Conservation (phyloP, 2,113 vertebrate species). For the Lanius ludovicianus region DNA sequence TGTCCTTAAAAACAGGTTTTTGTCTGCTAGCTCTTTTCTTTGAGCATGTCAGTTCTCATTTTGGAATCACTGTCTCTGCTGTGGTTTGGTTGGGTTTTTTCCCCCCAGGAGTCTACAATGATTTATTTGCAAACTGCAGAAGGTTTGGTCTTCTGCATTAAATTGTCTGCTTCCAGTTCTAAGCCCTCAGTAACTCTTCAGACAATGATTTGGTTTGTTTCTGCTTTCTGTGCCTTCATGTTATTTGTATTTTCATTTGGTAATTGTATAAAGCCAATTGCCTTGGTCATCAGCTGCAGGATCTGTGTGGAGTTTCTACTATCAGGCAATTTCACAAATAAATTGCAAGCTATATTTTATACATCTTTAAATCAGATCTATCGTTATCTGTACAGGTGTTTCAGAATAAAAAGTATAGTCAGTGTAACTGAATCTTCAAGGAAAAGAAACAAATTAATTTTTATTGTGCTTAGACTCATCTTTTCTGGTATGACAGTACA, state of each 20-base stretch:
- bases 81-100: background rate
- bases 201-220: slow-evolving; percentile 27
- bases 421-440: background rate
- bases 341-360: background rate
- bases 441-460: background rate
- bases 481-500: background rate
- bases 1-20: background rate
- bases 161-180: slow-evolving; percentile 5
- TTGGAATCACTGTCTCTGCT: background rate
- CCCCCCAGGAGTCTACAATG: background rate
- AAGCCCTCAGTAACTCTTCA: background rate
- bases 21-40: background rate
- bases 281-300: background rate
- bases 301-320: background rate
- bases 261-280: slow-evolving; percentile 5
- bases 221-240: background rate
- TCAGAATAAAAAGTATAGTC: background rate
- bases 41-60: background rate
- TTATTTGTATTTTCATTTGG: background rate
- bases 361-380: background rate
- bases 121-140: background rate
- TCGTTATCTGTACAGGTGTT: background rate
- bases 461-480: background rate
- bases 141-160: background rate
- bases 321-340: background rate